Evolutionary conservation across 64 coral and sea anemone species (phyloP).

Genomic region (Actinia tenebrosa): DNA sequence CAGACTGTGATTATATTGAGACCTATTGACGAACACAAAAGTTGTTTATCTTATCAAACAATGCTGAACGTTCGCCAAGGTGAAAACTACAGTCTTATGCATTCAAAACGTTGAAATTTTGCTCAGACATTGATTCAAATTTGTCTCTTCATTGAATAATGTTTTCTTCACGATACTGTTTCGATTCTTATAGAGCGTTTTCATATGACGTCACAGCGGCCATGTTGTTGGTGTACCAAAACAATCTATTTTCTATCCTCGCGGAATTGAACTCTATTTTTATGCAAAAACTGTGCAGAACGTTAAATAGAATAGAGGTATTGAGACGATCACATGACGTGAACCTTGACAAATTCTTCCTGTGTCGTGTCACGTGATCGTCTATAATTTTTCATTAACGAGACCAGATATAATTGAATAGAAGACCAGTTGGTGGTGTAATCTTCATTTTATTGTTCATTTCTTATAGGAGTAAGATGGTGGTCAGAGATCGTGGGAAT

Average conservation of each 20-base stretch:
- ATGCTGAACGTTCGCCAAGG: neutral
- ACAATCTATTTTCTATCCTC: no score
- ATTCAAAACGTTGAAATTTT: neutral
- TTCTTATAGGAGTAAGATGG: slow-evolving; percentile 40
- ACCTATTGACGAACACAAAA: neutral
- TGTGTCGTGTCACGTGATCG: no score
- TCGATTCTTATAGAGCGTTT: neutral
- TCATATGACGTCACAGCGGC: no score
- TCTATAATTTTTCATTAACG: no score
- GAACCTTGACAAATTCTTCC: no score
- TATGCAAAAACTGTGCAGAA: no score
- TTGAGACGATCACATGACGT: no score
- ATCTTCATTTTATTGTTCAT: neutral
- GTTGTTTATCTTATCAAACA: neutral
- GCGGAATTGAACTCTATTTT: no score
- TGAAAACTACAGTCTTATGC: neutral
- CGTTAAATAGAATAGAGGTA: no score
- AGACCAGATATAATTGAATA: neutral
- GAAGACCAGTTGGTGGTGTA: neutral
- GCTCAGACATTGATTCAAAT: neutral
- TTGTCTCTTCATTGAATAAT: neutral
- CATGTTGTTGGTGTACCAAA: no score
- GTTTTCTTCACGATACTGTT: neutral
- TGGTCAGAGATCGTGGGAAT: slow-evolving; percentile 89
- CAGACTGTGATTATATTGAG: neutral